These are phyloP conservation scores for Drosophila acutilabella DNA, from an alignment of 2,888 invertebrate species.

Conservation along the genomic window DNA sequence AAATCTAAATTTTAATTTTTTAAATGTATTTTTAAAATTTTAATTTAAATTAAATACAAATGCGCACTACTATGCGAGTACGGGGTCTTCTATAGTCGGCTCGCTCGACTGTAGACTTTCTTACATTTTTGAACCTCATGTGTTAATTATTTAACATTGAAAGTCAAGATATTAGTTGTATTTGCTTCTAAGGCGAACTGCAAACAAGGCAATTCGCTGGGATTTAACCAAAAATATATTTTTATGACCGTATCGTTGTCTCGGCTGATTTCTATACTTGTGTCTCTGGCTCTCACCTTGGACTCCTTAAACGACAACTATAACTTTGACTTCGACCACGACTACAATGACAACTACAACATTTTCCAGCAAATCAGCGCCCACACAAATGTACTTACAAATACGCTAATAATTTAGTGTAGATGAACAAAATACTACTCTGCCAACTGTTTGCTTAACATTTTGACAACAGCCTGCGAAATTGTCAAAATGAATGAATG, in stretches of 20 bases:
- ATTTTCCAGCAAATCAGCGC: constrained; percentile 29
- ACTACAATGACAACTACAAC: constrained; percentile 20
- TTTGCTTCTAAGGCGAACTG: constrained; percentile 40
- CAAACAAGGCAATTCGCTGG: constrained; percentile 41
- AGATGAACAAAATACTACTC: constrained; percentile 33
- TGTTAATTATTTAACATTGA: constrained; percentile 77
- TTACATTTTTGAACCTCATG: constrained; percentile 45
- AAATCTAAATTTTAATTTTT: too few species aligned
- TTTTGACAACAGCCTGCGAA: constrained; percentile 70
- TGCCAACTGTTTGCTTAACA: constrained; percentile 55
- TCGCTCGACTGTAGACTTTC: too few species aligned
- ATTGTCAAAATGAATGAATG: constrained; percentile 52
- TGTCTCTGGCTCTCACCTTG: constrained; percentile 54
- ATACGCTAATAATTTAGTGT: constrained; percentile 5
- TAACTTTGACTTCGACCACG: not conserved
- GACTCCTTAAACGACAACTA: constrained; percentile 55
- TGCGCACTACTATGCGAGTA: too few species aligned
- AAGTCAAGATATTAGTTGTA: constrained; percentile 41
- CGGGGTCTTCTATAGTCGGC: too few species aligned
- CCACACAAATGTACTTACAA: constrained; percentile 10
- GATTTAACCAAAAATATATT: constrained; percentile 51
- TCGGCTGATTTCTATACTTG: constrained; percentile 2
- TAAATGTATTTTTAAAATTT: too few species aligned
- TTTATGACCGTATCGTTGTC: constrained; percentile 40
- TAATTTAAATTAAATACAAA: too few species aligned